These are phyloP conservation scores for Odontothrips loti DNA, from an alignment of 2,888 invertebrate species.

Conservation along the genomic window DNA sequence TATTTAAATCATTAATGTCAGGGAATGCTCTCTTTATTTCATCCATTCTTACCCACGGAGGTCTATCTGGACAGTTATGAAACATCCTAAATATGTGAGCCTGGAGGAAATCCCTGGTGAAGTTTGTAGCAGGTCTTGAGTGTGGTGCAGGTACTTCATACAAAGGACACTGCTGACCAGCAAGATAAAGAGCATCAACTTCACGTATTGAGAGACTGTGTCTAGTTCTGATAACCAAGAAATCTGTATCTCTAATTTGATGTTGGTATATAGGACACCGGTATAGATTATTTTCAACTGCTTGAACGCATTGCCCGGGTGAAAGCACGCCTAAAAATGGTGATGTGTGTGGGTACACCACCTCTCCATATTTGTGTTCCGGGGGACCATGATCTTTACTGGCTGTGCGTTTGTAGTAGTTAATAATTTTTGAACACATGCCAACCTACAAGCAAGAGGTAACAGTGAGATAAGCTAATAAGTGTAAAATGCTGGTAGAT, in stretches of 20 bases:
- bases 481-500: not conserved
- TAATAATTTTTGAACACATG: constrained; percentile 98
- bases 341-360: constrained; percentile 94
- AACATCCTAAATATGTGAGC: constrained; percentile 95
- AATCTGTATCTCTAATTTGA: constrained; percentile 69
- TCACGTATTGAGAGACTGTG: constrained; percentile 87
- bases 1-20: constrained; percentile 94
- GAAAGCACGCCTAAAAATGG: constrained; percentile 93
- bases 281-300: constrained; percentile 95
- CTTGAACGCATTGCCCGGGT: constrained; percentile 91
- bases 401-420: constrained; percentile 95
- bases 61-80: constrained; percentile 93
- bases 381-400: constrained; percentile 86
- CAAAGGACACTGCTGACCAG: constrained; percentile 94
- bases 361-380: constrained; percentile 81
- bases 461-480: not conserved
- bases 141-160: constrained; percentile 99
- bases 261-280: constrained; percentile 94
- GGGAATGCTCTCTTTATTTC: constrained; percentile 98
- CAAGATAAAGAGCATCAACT: constrained; percentile 81
- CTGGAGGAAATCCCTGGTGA: constrained; percentile 95
- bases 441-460: constrained; percentile 58
- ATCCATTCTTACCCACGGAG: constrained; percentile 95
- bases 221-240: constrained; percentile 86
- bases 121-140: constrained; percentile 96